phyloP scores from a whole-genome alignment of 2,888 invertebrate species.

The Habrosyne pyritoides region DNA sequence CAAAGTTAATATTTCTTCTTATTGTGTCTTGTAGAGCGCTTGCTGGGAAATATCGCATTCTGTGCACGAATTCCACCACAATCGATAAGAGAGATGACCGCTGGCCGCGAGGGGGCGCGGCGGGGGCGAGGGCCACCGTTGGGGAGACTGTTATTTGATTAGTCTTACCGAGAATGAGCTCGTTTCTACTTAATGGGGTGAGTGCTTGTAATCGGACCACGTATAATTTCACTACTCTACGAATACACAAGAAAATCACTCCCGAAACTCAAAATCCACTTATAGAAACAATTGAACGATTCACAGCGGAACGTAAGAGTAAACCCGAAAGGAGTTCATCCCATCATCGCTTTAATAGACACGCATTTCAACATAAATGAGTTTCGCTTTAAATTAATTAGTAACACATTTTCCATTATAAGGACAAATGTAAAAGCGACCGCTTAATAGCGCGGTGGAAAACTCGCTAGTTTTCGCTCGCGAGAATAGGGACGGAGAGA shows the following conservation, averaged over 20 bases:
- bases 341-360: conserved; percentile 80
- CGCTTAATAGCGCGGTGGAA: conserved; percentile 83
- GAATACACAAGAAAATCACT: conserved; percentile 41
- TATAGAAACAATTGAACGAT: conserved; percentile 67
- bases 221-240: conserved; percentile 70
- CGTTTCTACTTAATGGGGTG: conserved; percentile 82
- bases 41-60: conserved; percentile 81
- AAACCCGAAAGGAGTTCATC: conserved; percentile 70
- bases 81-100: conserved; percentile 84
- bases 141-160: conserved; percentile 84
- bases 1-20: conserved; percentile 45
- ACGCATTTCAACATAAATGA: conserved; percentile 83
- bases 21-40: conserved; percentile 66
- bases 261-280: conserved; percentile 60
- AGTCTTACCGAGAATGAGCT: conserved; percentile 84
- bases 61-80: conserved; percentile 83
- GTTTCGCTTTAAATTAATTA: conserved; percentile 83
- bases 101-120: conserved; percentile 72
- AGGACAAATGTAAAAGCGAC: conserved; percentile 83
- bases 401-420: conserved; percentile 84
- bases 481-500: conserved; percentile 81
- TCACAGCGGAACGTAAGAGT: conserved; percentile 52
- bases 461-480: conserved; percentile 84
- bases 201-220: conserved; percentile 80
- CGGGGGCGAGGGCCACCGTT: conserved; percentile 47